Base-by-base conservation (phyloP, 2,888 invertebrate species). In the Limulus polyphemus region DNA sequence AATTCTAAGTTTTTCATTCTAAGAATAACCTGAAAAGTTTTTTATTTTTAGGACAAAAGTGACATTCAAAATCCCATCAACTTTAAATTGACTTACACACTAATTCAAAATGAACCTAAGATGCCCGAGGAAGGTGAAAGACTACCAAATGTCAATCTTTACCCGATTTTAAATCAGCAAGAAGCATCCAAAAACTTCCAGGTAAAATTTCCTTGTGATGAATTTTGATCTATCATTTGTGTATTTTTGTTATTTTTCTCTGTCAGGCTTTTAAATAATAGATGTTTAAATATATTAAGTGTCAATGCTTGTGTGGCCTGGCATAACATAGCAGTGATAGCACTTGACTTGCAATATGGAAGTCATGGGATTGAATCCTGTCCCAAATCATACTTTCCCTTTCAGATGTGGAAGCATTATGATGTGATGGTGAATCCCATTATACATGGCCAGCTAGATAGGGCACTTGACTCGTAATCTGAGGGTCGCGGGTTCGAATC, bases 61-160 rank as follows among this genome's bases (percentile, higher is more conserved):
- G 92, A 93, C 75, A 92, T 93, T 70, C 87, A 92, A 73, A 87
- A 88, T 10, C 89, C 92, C 0, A 87, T 93, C 59, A 84, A 84
- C 72, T 90, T 94, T 74, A 84, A 85, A 70, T 80, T 95, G 16
- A 89, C 87, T 60, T 95, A 93, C 74, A 85, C 85, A 10, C 79
- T 95, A 59, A 83, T 86, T 11, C 67, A 67, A 60, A 65, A 64
- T 60, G 64, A 63, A n/a, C 68, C 69, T 48, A 52, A 58, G 13
- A 63, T 64, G 61, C 57, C 62, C 4, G 50, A 80, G 73, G 79
- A 80, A 17, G 83, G 83, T 17, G 72, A 72, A 46, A 75, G 78
- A 0, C 75, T 91, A 9, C 86, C 88, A 0, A 81, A 83, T 67
- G 84, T 88, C 55, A 85, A 86, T 70, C 81, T 84, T 68, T 88